These are phyloP conservation scores for Brachypalpus laphriformis DNA, from an alignment of 2,888 invertebrate genomes.

Conservation along the genomic window DNA sequence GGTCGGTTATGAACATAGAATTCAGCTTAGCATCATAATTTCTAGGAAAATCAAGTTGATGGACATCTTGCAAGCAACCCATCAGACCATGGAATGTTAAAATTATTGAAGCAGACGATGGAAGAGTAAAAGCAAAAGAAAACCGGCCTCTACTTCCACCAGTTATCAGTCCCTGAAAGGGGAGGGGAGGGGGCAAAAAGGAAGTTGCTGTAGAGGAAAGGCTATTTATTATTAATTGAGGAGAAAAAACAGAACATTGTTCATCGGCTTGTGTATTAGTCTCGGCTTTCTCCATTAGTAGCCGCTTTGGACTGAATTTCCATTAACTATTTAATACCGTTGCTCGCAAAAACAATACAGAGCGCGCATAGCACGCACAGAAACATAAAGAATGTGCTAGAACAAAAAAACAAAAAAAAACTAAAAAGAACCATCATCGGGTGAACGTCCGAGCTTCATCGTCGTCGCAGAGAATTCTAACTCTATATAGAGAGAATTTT, in stretches of 20 bases:
- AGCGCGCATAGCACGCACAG: conserved; percentile 2
- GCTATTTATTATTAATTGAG: conserved; percentile 39
- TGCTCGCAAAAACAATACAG: conserved; percentile 34
- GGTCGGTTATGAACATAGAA: background rate
- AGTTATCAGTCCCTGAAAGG: background rate
- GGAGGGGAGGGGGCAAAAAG: background rate
- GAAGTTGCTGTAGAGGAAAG: background rate
- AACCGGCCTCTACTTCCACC: background rate
- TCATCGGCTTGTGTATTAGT: conserved; percentile 5
- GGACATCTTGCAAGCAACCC: background rate
- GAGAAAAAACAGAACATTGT: conserved; percentile 7
- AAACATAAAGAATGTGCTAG: conserved; percentile 29
- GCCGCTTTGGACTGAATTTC: conserved; percentile 27
- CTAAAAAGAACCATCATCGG: background rate
- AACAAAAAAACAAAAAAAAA: background rate
- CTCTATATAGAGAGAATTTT: conserved; percentile 15
- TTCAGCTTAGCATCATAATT: conserved; percentile 1
- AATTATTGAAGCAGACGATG: conserved; percentile 40
- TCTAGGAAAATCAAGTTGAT: background rate
- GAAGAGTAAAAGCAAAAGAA: background rate
- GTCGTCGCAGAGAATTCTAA: conserved; percentile 2
- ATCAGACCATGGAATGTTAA: conserved; percentile 29
- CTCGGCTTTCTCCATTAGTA: conserved; percentile 21
- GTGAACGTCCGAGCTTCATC: conserved; percentile 38
- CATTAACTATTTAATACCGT: conserved; percentile 47